Base-by-base conservation (phyloP, 2,888 invertebrate genomes). In the Strigamia transsilvanica region DNA sequence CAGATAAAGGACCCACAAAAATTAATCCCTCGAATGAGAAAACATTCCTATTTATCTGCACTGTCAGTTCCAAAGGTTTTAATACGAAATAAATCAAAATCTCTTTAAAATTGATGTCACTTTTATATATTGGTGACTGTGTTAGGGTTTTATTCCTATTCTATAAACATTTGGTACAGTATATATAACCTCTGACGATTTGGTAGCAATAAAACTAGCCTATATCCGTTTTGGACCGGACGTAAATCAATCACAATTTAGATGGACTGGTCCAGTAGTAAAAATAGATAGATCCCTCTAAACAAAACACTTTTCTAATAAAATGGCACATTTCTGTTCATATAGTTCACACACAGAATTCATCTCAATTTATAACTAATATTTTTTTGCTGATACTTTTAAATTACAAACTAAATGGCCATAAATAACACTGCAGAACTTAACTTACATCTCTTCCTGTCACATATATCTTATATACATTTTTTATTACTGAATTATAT, bases 401-500 rank as follows among this genome's bases (percentile, higher is more conserved):
- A 56, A 18, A 56, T 56, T 56, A 4, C 5, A 56, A 56, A 56
- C 38, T n/a, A 56, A 46, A 46, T 13, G n/a, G 2, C 18, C 18
- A 18, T 56, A 56, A 56, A 56, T 18, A 18, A 18, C 56, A n/a
- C 9, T 18, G 3, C 18, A 56, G 9, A 56, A 4, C 56, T n/a
- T 46, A 56, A 15, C 56, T 56, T 18, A 56, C 18, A 56, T 56
- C 56, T 56, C n/a, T 56, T 56, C n/a, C 2, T 56, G 56, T 56
- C 56, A 56, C 56, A 56, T 56, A 56, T 18, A 56, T 56, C 56
- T 56, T n/a, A n/a, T 6, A 21, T 56, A 56, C 18, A 56, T 56
- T 21, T 56, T 56, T 18, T 56, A 56, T 56, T 56, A 56, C 56
- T 56, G 56, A 56, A 56, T 56, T 56, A 56, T 56, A 56, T 56